Percentiles rank a stretch among this genome's conserved stretches.
Evolutionary conservation across 2,888 invertebrate genomes (phyloP).

Genomic region (Drosophila neotestacea): DNA sequence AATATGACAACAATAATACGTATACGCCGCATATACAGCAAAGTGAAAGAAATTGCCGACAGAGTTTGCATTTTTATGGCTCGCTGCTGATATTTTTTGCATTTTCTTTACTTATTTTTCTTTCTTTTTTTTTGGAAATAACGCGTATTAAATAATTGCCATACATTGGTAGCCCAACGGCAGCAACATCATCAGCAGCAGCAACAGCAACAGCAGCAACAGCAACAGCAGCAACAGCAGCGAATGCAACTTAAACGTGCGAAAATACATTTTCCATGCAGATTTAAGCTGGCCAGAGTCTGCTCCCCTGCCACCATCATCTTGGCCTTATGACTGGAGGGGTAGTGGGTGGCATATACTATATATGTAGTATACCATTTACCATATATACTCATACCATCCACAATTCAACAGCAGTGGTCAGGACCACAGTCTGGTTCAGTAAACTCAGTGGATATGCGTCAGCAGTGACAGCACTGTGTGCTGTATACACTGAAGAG

Average conservation of each 20-base stretch:
- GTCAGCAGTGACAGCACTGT: background rate
- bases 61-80: too few species aligned
- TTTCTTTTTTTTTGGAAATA: background rate
- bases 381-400: background rate
- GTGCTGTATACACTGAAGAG: background rate
- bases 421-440: constrained; percentile 22
- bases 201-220: background rate
- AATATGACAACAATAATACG: too few species aligned
- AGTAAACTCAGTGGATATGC: constrained; percentile 14
- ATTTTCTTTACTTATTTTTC: too few species aligned
- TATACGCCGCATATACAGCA: too few species aligned
- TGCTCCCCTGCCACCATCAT: background rate
- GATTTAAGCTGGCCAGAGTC: constrained; percentile 24
- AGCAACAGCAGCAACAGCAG: constrained; percentile 1
- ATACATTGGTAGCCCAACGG: constrained; percentile 2
- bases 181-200: too few species aligned
- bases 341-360: constrained; percentile 11
- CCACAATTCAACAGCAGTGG: constrained; percentile 4
- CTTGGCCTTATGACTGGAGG: background rate
- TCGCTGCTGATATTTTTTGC: too few species aligned
- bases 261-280: constrained; percentile 16
- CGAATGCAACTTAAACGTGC: constrained; percentile 30
- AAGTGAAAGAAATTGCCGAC: too few species aligned
- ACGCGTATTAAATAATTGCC: constrained; percentile 30
- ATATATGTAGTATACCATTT: background rate